Evolutionary conservation across 2,797 vertebrate genomes (phyloP).

Genomic region (Spinus olivaceus): DNA sequence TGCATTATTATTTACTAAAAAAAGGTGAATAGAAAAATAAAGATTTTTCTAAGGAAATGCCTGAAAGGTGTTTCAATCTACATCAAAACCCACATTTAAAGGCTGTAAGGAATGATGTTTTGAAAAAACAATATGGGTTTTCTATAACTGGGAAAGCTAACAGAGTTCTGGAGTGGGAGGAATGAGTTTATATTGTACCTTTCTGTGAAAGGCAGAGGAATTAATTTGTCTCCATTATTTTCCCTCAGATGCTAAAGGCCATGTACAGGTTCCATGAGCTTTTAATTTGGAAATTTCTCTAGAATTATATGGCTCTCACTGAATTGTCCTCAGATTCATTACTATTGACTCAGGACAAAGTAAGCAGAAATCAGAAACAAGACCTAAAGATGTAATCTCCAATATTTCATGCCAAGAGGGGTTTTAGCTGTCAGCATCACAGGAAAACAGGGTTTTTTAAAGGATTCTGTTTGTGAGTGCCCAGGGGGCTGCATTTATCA

Average conservation of each 20-base stretch:
- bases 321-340: background rate
- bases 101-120: background rate
- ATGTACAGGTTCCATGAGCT: background rate
- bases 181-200: background rate
- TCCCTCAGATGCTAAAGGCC: background rate
- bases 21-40: background rate
- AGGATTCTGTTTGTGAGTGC: background rate
- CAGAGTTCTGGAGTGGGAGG: background rate
- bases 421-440: background rate
- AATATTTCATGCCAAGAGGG: background rate
- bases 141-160: background rate
- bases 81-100: background rate
- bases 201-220: background rate
- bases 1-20: background rate
- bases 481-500: background rate
- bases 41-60: background rate
- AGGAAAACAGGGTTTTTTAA: background rate
- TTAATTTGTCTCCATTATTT: background rate
- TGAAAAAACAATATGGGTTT: background rate
- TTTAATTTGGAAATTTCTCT: background rate
- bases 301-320: background rate
- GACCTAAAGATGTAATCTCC: background rate
- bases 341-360: background rate
- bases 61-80: background rate
- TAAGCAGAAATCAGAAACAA: background rate